Percentiles rank a stretch among this genome's conserved stretches.
Evolutionary conservation across 2,797 vertebrate genomes (phyloP).

Genomic region (Enteromius trimaculatus): DNA sequence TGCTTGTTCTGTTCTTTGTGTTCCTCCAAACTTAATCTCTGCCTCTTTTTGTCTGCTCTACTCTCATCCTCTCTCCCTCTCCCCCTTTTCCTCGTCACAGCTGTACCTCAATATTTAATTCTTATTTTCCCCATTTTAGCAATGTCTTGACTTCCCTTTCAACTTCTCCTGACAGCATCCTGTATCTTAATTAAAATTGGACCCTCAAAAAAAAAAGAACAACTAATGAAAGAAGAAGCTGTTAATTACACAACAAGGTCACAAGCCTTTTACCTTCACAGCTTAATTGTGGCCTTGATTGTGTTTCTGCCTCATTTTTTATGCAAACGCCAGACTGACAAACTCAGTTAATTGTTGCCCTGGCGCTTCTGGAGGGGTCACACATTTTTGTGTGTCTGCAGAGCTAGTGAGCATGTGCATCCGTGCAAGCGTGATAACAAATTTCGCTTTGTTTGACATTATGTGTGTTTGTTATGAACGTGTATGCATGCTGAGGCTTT

Average conservation of each 20-base stretch:
- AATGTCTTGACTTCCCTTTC: constrained; percentile 44
- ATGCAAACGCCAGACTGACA: constrained; percentile 61
- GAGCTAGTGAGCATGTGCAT: constrained; percentile 1
- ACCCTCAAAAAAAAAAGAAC: constrained; percentile 34
- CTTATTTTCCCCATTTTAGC: constrained; percentile 35
- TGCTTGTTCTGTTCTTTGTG: constrained; percentile 1
- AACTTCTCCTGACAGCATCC: constrained; percentile 35
- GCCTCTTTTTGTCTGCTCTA: background rate
- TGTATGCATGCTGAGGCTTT: background rate
- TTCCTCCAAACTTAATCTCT: constrained; percentile 7
- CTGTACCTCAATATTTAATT: constrained; percentile 14
- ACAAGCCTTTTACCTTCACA: constrained; percentile 72
- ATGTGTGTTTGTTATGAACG: background rate
- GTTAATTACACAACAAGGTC: constrained; percentile 80
- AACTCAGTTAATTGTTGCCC: constrained; percentile 51
- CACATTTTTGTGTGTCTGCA: background rate
- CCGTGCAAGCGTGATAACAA: background rate
- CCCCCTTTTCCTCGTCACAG: background rate
- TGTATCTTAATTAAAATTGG: constrained; percentile 56
- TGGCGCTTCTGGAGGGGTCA: constrained; percentile 28
- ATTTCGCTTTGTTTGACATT: background rate
- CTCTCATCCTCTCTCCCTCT: background rate
- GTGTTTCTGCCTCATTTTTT: constrained; percentile 67
- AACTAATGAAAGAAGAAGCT: constrained; percentile 74
- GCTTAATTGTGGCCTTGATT: constrained; percentile 74